Base-by-base conservation (phyloP, 2,797 vertebrate genomes). In the Cebuella pygmaea region DNA sequence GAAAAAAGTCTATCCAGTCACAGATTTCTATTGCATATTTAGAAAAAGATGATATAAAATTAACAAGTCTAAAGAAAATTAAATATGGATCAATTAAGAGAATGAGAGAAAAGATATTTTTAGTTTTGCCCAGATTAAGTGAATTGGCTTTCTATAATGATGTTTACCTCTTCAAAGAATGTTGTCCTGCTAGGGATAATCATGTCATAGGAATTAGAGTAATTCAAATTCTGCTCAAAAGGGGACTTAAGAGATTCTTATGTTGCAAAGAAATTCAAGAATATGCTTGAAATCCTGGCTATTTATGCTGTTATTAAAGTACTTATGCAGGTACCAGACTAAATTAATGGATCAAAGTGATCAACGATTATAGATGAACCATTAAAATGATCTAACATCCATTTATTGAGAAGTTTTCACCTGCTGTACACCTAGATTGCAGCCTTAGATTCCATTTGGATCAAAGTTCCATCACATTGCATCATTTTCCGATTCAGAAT, bases 141-240 rank as follows among this genome's bases (percentile, higher is more conserved):
- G 55, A 78, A 93, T 48, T 93, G 39, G 75, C 50, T 50, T 87
- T 41, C 36, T 39, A 59, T 85, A 72, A 50, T 30, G 75, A 80
- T 61, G 78, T 64, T 74, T 88, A 81, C 46, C 70, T 80, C 4
- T 75, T 92, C n/a, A 46, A 96, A 95, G 75, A 94, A 81, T 90
- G 52, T 88, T 93, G 86, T 61, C 94, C 46, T 95, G 15, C 88
- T 79, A 67, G 61, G 36, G 75, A 72, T 93, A 92, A 86, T 95
- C 57, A 50, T 15, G 33, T 39, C 81, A 95, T 39, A 89, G 8
- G n/a, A 85, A 95, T 80, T 94, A 92, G 67, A 12, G 75, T 83
- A 85, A 96, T 96, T 95, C 81, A 94, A 97, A 95, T 72, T 72
- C 82, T 44, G 10, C 30, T 92, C 72, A 94, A 78, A 82, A 70